These are phyloP conservation scores for Telmatherina bonti DNA, from an alignment of 2,797 vertebrate species.

Conservation along the genomic window DNA sequence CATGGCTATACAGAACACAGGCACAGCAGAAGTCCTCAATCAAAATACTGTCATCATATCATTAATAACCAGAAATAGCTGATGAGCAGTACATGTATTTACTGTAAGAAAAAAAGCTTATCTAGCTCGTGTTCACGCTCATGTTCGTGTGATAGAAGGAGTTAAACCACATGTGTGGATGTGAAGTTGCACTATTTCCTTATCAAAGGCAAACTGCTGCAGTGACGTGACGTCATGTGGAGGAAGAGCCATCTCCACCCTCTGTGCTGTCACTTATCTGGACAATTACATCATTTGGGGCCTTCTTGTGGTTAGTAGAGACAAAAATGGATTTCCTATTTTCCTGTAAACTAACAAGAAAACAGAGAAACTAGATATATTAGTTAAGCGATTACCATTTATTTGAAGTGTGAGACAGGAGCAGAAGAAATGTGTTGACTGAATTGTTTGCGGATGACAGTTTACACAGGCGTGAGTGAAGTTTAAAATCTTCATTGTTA, in stretches of 20 bases:
- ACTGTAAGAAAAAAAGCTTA: slow-evolving; percentile 26
- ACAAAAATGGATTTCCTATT: slow-evolving; percentile 7
- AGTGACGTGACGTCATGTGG: slow-evolving; percentile 70
- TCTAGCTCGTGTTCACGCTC: not conserved
- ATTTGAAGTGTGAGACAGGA: not conserved
- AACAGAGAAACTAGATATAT: not conserved
- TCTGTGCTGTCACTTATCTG: slow-evolving; percentile 28
- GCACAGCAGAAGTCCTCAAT: slow-evolving; percentile 16
- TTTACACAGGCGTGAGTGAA: slow-evolving; percentile 3
- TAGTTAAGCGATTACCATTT: not conserved
- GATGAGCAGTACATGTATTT: not conserved
- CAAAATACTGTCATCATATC: slow-evolving; percentile 32
- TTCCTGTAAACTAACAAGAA: not conserved
- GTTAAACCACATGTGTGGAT: slow-evolving; percentile 67
- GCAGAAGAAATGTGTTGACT: slow-evolving; percentile 46
- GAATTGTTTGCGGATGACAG: not conserved
- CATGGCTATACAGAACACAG: not conserved
- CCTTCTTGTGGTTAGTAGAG: slow-evolving; percentile 15
- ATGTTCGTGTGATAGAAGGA: slow-evolving; percentile 69
- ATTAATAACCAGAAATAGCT: slow-evolving; percentile 23
- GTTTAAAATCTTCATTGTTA: not conserved
- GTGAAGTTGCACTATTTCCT: slow-evolving; percentile 62
- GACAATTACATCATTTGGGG: slow-evolving; percentile 62
- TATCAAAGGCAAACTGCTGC: slow-evolving; percentile 76
- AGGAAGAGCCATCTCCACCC: slow-evolving; percentile 58